phyloP scores from a whole-genome alignment of 2,797 vertebrate genomes.

The Cyclura pinguis region DNA sequence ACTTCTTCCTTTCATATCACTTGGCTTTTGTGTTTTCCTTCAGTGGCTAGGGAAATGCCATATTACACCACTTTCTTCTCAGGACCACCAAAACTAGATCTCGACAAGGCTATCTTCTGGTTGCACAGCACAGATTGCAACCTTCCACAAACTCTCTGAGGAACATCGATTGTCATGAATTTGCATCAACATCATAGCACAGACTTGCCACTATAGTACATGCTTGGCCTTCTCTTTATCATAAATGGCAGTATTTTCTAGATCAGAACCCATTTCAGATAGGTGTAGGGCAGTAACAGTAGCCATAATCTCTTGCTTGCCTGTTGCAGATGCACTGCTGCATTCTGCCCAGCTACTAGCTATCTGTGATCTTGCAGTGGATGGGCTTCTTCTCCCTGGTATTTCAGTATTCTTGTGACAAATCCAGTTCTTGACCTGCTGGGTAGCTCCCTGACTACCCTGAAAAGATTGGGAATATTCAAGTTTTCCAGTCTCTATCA shows the following conservation, averaged over 20 bases:
- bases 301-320: not conserved
- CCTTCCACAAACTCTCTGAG: not conserved
- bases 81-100: not conserved
- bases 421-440: not conserved
- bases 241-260: not conserved
- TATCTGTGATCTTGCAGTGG: not conserved
- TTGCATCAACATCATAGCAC: no score
- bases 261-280: not conserved
- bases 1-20: not conserved
- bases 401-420: not conserved
- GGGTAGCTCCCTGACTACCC: not conserved
- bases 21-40: not conserved
- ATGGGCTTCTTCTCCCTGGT: not conserved
- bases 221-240: not conserved
- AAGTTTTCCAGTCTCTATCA: no score
- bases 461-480: not conserved
- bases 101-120: not conserved
- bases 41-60: no score
- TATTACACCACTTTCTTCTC: no score
- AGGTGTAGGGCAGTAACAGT: no score
- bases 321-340: not conserved
- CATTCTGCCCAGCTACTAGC: not conserved
- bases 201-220: no score
- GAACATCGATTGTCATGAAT: not conserved
- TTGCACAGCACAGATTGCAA: not conserved